Percentiles rank a stretch among this genome's conserved stretches.
Conservation (phyloP, 2,888 invertebrate genomes). For the Agrotis puta region DNA sequence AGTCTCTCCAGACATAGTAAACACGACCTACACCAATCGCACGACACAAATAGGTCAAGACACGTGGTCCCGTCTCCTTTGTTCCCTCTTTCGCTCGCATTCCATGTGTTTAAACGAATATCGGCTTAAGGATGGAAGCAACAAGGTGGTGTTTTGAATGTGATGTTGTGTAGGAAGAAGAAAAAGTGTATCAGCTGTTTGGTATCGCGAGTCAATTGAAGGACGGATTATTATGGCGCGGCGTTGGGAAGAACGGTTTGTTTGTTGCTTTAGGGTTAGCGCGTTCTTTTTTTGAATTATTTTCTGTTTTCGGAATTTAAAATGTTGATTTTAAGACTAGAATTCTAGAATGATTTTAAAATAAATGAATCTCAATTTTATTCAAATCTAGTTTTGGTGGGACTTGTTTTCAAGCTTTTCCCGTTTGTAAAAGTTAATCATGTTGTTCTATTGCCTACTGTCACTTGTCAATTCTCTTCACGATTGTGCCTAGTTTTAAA, state of each 20-base stretch:
- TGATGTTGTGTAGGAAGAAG: conserved; percentile 48
- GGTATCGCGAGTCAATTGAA: conserved; percentile 66
- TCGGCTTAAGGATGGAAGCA: conserved; percentile 30
- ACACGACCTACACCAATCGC: conserved; percentile 80
- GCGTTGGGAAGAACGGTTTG: conserved; percentile 52
- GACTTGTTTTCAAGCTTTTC: neutral
- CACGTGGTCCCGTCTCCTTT: conserved; percentile 72
- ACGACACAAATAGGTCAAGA: conserved; percentile 81
- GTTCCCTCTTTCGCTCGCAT: conserved; percentile 68
- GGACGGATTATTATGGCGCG: conserved; percentile 60
- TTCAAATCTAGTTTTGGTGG: neutral
- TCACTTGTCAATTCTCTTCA: neutral
- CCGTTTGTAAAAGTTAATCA: neutral
- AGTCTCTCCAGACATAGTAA: conserved; percentile 62
- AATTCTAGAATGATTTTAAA: neutral
- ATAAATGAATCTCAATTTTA: no score
- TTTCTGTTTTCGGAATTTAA: neutral
- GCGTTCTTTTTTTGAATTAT: conserved; percentile 28
- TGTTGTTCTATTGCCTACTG: neutral
- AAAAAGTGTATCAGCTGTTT: conserved; percentile 69
- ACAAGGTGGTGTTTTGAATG: conserved; percentile 44
- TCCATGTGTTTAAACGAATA: conserved; percentile 48
- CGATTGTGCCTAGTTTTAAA: neutral
- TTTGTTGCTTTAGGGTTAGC: conserved; percentile 48
- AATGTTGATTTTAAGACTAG: neutral